Evolutionary conservation across 2,888 invertebrate species (phyloP), one percentile per base, ranked within the genome.

Genomic region (Coelopa pilipes): DNA sequence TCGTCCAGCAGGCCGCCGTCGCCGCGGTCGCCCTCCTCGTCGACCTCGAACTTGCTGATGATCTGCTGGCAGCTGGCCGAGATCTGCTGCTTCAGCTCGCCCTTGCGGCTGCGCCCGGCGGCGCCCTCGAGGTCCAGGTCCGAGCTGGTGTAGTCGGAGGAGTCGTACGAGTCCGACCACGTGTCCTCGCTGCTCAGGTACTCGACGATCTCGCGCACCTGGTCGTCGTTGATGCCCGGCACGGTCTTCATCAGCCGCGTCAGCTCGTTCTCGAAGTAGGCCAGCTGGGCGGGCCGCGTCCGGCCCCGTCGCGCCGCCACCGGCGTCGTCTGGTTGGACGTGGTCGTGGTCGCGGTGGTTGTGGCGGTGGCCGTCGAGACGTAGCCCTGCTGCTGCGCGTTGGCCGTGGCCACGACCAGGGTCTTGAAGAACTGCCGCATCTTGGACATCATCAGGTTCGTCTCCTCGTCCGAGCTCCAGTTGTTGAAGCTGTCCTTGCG

Each of bases 401-500:
- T 88, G n/a, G 88, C 86, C 21, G 87, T 87, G 21, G 91, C 90
- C 50, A 93, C 94, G n/a, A 96, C 92, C 90, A 96, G 93, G 69
- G 95, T 95, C 87, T 96, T 96, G 87, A 96, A 96, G 87, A 96
- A 96, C 81, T 95, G 95, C 1, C 96, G 90, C 95, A 96, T 95
- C 89, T 96, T 96, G 53, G 94, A 94, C 96, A 96, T 96, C 96
- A 96, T 96, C 62, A 96, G 88, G 86, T 96, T 96, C 2, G 96
- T 96, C 88, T 96, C 96, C 85, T 96, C 96, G 83, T 96, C 96
- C 3, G 96, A 96, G 78, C 95, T 96, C 96, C 96, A 96, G 83
- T 96, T 96, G 85, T 96, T 96, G 88, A 96, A 96, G 85, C 95
- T 95, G 86, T 96, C 96, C 87, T 95, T 96, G 77, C 96, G 90